Conservation (phyloP, 2,888 invertebrate species). For the Tetropium fuscum region DNA sequence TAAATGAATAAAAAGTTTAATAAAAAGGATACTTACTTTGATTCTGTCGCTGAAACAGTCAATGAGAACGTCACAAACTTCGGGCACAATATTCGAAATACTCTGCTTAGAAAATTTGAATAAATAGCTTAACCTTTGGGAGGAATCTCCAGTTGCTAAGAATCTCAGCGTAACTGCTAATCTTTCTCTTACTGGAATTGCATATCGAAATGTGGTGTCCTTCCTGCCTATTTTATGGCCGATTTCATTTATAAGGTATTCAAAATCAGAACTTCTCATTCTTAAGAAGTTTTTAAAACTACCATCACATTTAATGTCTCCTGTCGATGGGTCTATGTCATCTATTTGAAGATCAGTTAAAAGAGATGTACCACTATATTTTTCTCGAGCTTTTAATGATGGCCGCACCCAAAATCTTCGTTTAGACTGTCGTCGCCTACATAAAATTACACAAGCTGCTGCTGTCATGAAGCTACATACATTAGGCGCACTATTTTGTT, state of each 20-base stretch:
- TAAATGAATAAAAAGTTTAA: no score
- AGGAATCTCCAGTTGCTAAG: conserved; percentile 30
- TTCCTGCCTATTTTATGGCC: conserved; percentile 31
- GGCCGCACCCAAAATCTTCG: conserved; percentile 32
- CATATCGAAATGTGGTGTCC: conserved; percentile 31
- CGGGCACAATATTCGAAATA: conserved; percentile 33
- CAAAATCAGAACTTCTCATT: conserved; percentile 31
- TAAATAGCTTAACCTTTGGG: conserved; percentile 27
- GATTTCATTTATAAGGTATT: conserved; percentile 34
- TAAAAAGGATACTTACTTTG: conserved; percentile 26
- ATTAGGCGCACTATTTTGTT: neutral
- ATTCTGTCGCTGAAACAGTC: conserved; percentile 30
- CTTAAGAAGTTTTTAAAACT: no score
- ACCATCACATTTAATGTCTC: conserved; percentile 33
- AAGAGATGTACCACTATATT: conserved; percentile 31
- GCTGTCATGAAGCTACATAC: neutral
- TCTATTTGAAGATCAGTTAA: conserved; percentile 29
- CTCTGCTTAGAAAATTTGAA: conserved; percentile 29
- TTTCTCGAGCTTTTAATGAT: conserved; percentile 27
- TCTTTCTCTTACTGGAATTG: conserved; percentile 29
- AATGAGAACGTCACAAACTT: conserved; percentile 33
- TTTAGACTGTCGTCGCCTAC: neutral
- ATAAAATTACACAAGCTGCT: conserved; percentile 2
- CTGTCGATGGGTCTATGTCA: conserved; percentile 30
- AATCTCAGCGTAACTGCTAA: conserved; percentile 18